Evolutionary conservation across 2,797 vertebrate species (phyloP), one percentile per base, ranked within the genome.

Genomic region (Sarcophilus harrisii): DNA sequence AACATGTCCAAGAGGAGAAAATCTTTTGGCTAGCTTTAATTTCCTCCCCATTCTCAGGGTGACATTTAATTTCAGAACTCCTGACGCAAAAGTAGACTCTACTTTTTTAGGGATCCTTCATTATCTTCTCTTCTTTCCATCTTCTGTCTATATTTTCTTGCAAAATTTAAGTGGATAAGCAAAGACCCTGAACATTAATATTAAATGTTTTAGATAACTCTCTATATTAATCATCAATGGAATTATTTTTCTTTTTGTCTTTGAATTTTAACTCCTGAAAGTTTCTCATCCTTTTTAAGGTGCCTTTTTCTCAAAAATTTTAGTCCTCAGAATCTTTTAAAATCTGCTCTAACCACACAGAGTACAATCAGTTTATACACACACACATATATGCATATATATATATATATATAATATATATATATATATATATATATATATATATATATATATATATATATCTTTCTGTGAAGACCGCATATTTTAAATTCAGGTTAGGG

Each of bases 351-450:
- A 16, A 18, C n/a, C 2, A 81, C 38, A 81, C 54, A 55, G 54
- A 55, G 8, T 55, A 55, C 9, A 10, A 55, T 55, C 54, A 55
- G 54, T 55, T 55, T 55, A 52, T 8, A 52, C 10, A 55, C 9
- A 55, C 10, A 55, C 0, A 55, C 45, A 87, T 1, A 0, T 27
- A 45, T 1, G 27, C 4, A 5, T 8, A 0, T 8, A 6, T 4
- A 5, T 8, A 5, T 0, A 52, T 8, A 6, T 8, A 6, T 8
- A 52, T 8, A 52, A n/a, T n/a, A n/a, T n/a, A n/a, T n/a, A n/a
- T n/a, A n/a, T n/a, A n/a, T n/a, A n/a, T n/a, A n/a, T n/a, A n/a
- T n/a, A n/a, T n/a, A n/a, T n/a, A n/a, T n/a, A n/a, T n/a, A n/a
- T n/a, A n/a, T n/a, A n/a, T n/a, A n/a, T n/a, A n/a, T n/a, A n/a